These are phyloP conservation scores for Nannoperca australis DNA, from an alignment of 2,797 vertebrate species.

Conservation along the genomic window DNA sequence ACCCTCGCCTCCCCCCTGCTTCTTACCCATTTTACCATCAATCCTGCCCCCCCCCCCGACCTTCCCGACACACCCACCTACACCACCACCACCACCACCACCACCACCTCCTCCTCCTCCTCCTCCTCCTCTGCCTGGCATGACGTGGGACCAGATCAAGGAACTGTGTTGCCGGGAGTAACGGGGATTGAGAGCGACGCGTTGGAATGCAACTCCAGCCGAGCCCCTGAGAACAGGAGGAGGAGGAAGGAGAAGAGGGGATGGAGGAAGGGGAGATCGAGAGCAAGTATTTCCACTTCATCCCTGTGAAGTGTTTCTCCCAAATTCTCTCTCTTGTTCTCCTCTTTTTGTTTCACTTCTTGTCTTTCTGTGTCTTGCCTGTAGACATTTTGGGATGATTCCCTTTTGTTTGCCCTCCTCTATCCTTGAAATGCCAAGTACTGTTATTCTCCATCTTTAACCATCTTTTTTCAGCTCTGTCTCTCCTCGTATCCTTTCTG, in stretches of 20 bases:
- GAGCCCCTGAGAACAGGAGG: slow-evolving; percentile 74
- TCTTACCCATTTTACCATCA: background rate
- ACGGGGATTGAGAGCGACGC: slow-evolving; percentile 78
- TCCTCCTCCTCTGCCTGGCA: slow-evolving; percentile 65
- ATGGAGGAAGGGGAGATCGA: slow-evolving; percentile 37
- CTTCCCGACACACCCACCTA: background rate
- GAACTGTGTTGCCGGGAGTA: slow-evolving; percentile 81
- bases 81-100: slow-evolving; percentile 20
- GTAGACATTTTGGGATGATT: slow-evolving; percentile 42
- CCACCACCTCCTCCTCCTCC: slow-evolving; percentile 22
- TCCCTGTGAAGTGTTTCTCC: slow-evolving; percentile 63
- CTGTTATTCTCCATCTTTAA: slow-evolving; percentile 21
- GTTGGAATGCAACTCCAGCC: slow-evolving; percentile 82
- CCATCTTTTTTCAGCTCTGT: slow-evolving; percentile 9
- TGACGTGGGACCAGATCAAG: slow-evolving; percentile 82
- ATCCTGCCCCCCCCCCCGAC: background rate
- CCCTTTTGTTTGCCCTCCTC: slow-evolving; percentile 14
- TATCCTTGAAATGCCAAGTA: slow-evolving; percentile 32
- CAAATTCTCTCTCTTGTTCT: slow-evolving; percentile 29
- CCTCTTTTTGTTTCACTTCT: slow-evolving; percentile 7
- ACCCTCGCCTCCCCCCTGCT: background rate
- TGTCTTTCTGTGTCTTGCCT: slow-evolving; percentile 29
- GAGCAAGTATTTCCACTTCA: slow-evolving; percentile 77
- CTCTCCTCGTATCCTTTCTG: slow-evolving; percentile 9
- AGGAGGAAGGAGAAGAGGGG: slow-evolving; percentile 46